Conservation (phyloP, 2,888 invertebrate genomes). For the Drosophila ezoana region DNA sequence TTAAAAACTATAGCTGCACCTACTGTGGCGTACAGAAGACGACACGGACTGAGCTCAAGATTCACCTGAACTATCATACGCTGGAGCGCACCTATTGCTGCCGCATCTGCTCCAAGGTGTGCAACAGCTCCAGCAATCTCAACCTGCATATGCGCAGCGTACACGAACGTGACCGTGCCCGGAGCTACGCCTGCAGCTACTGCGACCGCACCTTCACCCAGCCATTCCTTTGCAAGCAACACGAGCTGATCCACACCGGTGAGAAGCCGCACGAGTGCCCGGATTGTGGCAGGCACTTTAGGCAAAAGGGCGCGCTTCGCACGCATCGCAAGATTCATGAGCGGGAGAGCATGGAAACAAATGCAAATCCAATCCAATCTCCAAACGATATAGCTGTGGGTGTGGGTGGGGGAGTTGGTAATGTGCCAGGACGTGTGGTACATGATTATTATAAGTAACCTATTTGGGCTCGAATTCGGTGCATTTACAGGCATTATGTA, state of each 20-base stretch:
- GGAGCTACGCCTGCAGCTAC: conserved; percentile 73
- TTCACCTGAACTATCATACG: conserved; percentile 82
- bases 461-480: not conserved
- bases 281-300: conserved; percentile 77
- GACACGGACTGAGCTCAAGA: conserved; percentile 80
- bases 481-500: not conserved
- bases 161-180: conserved; percentile 77
- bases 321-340: conserved; percentile 80
- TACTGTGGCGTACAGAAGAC: conserved; percentile 82
- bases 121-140: conserved; percentile 80
- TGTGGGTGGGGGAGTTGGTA: not conserved
- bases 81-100: conserved; percentile 81
- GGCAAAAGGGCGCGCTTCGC: conserved; percentile 78
- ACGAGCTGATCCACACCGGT: conserved; percentile 83
- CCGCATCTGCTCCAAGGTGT: conserved; percentile 76
- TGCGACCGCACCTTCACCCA: conserved; percentile 81
- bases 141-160: conserved; percentile 79
- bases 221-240: conserved; percentile 80
- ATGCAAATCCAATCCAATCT: not conserved
- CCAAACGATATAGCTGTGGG: not conserved
- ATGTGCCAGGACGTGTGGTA: not conserved
- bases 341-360: conserved; percentile 20
- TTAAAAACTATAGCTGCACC: conserved; percentile 82
- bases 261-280: conserved; percentile 82
- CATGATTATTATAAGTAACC: conserved; percentile 14